Percentiles rank a stretch among this genome's conserved stretches.
Conservation (phyloP, 2,888 invertebrate species). For the Caenorhabditis sp. region DNA sequence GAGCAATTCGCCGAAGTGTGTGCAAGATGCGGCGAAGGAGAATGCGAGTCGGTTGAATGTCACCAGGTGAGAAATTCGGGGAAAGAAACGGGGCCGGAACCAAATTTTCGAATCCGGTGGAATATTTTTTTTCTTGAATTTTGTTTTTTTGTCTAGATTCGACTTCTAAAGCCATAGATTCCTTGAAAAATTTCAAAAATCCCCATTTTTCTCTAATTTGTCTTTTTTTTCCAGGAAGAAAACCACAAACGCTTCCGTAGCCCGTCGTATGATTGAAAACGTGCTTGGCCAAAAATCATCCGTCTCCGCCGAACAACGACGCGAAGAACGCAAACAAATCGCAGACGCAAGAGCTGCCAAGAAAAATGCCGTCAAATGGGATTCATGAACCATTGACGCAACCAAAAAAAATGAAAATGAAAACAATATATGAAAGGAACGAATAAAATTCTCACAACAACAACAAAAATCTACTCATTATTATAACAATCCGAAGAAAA, state of each 20-base stretch:
- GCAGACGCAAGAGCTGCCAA: slow-evolving; percentile 44
- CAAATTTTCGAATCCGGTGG: too few relatives aligned
- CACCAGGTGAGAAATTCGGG: slow-evolving; percentile 16
- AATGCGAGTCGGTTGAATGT: slow-evolving; percentile 8
- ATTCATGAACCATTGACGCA: slow-evolving; percentile 11
- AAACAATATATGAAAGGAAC: background rate
- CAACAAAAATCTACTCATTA: background rate
- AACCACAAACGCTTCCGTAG: slow-evolving; percentile 44
- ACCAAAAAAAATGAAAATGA: background rate
- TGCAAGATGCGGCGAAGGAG: slow-evolving; percentile 31
- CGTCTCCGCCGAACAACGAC: slow-evolving; percentile 41
- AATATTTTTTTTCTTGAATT: too few relatives aligned
- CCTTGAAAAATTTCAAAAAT: too few relatives aligned
- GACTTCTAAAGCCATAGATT: too few relatives aligned
- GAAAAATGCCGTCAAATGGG: slow-evolving; percentile 43
- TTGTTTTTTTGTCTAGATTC: background rate
- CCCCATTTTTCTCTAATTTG: too few relatives aligned
- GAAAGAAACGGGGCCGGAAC: background rate
- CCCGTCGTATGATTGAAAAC: slow-evolving; percentile 50
- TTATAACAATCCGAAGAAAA: background rate
- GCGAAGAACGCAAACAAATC: slow-evolving; percentile 41
- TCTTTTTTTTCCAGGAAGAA: slow-evolving; percentile 10
- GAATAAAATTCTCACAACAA: background rate
- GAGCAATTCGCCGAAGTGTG: slow-evolving; percentile 18
- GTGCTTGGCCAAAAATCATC: slow-evolving; percentile 44